phyloP scores from a whole-genome alignment of 2,888 invertebrate species.

The Alitta virens region DNA sequence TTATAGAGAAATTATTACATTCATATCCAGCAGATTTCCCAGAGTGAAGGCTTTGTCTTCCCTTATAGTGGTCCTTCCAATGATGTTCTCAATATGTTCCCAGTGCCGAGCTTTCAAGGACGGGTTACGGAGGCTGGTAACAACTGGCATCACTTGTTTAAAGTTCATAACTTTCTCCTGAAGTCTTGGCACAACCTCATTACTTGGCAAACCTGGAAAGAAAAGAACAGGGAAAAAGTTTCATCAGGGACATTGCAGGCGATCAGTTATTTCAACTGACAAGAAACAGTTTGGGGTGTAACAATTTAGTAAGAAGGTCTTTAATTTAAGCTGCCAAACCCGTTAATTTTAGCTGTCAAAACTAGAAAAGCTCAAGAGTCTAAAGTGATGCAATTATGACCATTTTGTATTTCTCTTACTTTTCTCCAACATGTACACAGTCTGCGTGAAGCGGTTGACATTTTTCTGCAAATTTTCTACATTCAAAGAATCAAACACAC shows the following conservation, averaged over 20 bases:
- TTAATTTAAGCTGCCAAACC: too few species aligned
- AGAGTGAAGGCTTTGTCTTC: constrained; percentile 53
- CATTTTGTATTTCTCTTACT: constrained; percentile 32
- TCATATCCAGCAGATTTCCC: constrained; percentile 54
- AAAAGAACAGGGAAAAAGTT: not conserved
- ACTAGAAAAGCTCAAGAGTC: too few species aligned
- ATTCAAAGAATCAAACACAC: constrained; percentile 49
- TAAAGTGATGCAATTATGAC: too few species aligned
- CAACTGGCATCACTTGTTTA: constrained; percentile 56
- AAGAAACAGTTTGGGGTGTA: too few species aligned
- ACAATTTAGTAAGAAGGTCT: too few species aligned
- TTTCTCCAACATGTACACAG: constrained; percentile 58
- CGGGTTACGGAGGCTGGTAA: constrained; percentile 54
- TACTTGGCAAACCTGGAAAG: constrained; percentile 50
- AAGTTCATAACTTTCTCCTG: constrained; percentile 55
- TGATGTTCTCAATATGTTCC: constrained; percentile 51
- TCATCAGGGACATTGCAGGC: too few species aligned
- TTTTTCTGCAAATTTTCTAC: constrained; percentile 55
- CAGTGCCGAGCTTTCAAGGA: constrained; percentile 53
- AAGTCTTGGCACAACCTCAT: constrained; percentile 53
- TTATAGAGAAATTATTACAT: too few species aligned
- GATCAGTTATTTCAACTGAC: too few species aligned
- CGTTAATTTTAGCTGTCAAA: too few species aligned
- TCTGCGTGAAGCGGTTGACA: constrained; percentile 56
- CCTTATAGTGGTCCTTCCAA: constrained; percentile 45